Conservation (phyloP, 30 jellyfish, hydroid and myxozoan species). For the Turritopsis rubra region DNA sequence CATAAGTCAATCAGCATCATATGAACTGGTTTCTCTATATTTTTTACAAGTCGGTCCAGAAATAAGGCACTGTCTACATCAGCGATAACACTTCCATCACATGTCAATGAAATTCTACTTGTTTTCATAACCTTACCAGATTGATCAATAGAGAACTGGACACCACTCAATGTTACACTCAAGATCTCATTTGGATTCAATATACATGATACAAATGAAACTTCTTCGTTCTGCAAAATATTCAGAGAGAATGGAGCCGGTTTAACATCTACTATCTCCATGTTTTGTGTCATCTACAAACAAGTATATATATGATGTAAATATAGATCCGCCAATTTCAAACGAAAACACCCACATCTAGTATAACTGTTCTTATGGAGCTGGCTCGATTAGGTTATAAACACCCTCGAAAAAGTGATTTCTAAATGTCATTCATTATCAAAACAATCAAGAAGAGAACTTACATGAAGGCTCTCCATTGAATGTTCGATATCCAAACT, state of each 20-base stretch:
- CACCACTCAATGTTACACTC: neutral
- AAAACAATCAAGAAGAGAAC: neutral
- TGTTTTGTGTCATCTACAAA: no score
- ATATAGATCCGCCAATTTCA: no score
- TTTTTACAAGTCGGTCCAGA: neutral
- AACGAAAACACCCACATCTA: no score
- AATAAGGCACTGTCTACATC: neutral
- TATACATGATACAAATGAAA: neutral
- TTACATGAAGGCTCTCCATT: neutral
- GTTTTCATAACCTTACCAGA: neutral
- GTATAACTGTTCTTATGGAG: no score
- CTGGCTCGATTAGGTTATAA: no score
- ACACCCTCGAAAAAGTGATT: no score
- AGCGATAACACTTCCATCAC: neutral
- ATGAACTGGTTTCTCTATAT: neutral
- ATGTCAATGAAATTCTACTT: neutral
- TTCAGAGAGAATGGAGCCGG: neutral
- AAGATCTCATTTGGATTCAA: neutral
- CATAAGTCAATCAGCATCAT: neutral
- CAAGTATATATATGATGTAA: no score
- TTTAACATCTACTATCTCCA: neutral
- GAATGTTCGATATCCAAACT: neutral
- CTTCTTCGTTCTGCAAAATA: neutral
- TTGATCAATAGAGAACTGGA: neutral
- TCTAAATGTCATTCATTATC: no score